Base-by-base conservation (phyloP, 2,888 invertebrate species). In the Orthosia cruda region DNA sequence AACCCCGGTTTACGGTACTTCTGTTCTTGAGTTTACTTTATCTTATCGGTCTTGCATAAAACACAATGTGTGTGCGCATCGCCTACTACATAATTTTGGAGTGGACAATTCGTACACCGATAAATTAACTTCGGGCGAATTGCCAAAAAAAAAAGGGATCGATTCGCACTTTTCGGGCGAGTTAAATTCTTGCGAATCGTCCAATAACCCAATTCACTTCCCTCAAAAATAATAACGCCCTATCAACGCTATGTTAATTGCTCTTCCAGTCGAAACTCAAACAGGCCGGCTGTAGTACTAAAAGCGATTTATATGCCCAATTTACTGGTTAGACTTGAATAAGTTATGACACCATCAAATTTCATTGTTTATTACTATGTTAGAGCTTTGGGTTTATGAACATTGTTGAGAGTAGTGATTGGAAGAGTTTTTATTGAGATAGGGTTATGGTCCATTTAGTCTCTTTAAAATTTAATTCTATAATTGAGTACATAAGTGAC, bases 331-430 rank as follows among this genome's bases (percentile, higher is more conserved):
- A 23, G 57, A 77, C 71, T 84, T 81, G 76, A 86, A 86, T 84
- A 74, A 84, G 77, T 89, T 88, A 89, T 85, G 75, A 69, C 69
- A 54, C 58, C 75, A 81, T 87, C 63, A 89, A 83, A 86, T 83
- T 87, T 85, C 82, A 89, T 84, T 81, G 85, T 87, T 78, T 78
- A 86, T 74, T 86, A 86, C 89, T 78, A 72, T 81, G 80, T 85
- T 72, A n/a, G 26, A 69, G n/a, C 5, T 61, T 81, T 18, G 32
- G n/a, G 61, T 12, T 65, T 65, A n/a, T 57, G 54, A 20, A 77
- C 67, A 71, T 66, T 74, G 77, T 77, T 61, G 12, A 12, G 20
- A 68, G 23, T 68, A 62, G 32, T 74, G 15, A 18, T n/a, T 13
- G 13, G 12, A 23, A 11, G 40, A 40, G 40, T 40, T 78, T 65